phyloP scores from a whole-genome alignment of 2,797 vertebrate species.

The Podarcis siculus region DNA sequence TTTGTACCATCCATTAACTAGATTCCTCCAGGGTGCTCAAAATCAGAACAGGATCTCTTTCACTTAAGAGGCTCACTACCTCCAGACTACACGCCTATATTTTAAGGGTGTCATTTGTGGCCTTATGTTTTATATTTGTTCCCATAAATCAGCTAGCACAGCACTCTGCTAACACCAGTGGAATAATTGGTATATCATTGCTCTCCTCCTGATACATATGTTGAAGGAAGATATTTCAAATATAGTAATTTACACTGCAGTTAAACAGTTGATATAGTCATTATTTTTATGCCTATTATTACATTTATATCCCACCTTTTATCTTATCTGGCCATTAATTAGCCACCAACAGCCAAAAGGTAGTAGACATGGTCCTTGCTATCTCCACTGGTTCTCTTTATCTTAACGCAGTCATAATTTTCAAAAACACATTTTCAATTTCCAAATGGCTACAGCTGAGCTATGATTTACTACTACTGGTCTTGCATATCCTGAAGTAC shows the following conservation, averaged over 20 bases:
- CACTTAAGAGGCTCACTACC: neutral
- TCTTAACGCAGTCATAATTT: conserved; percentile 48
- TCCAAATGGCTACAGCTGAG: neutral
- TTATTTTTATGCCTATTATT: neutral
- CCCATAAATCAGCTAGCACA: neutral
- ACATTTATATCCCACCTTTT: no score
- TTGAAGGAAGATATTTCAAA: conserved; percentile 4
- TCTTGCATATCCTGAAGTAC: neutral
- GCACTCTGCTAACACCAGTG: neutral
- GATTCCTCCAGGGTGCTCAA: neutral
- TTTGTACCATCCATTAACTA: neutral
- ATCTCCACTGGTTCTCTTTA: conserved; percentile 12
- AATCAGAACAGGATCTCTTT: neutral
- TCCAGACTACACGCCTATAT: neutral
- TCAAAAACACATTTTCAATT: conserved; percentile 48
- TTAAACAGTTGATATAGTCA: neutral
- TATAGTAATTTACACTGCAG: neutral
- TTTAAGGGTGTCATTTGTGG: neutral
- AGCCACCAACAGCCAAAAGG: no score
- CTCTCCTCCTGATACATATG: neutral
- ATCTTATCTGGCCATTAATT: no score
- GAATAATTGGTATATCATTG: conserved; percentile 19
- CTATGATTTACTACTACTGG: neutral
- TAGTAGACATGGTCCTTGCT: no score
- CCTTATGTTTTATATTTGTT: neutral